Percentiles rank a stretch among this genome's conserved stretches.
Conservation (phyloP, 2,797 vertebrate genomes). For the Anas capensis region DNA sequence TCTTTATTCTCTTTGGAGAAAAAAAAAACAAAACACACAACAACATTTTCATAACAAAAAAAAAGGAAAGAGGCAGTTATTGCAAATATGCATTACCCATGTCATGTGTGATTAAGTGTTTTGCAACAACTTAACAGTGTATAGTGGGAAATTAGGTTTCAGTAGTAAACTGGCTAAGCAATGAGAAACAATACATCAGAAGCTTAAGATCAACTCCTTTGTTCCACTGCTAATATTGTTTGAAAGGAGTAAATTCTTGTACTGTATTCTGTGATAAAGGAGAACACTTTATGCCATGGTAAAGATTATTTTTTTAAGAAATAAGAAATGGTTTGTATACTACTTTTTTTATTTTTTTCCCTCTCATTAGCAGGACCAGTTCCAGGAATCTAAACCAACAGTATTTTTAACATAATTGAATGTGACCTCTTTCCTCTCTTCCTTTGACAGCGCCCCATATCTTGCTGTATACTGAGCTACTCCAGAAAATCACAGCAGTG, state of each 20-base stretch:
- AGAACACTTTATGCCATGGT: background rate
- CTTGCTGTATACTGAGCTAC: background rate
- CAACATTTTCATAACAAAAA: background rate
- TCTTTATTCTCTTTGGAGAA: background rate
- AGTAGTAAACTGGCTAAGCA: background rate
- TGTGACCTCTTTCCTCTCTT: background rate
- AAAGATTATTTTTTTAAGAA: background rate
- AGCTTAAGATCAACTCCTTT: background rate
- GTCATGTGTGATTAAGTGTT: background rate
- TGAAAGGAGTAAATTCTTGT: background rate
- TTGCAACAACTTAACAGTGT: background rate
- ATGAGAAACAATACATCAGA: background rate
- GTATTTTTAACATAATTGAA: background rate
- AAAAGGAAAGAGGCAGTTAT: background rate
- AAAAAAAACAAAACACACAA: background rate
- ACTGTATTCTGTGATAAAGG: background rate
- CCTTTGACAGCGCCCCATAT: background rate
- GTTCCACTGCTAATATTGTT: background rate
- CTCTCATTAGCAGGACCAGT: background rate
- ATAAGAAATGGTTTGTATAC: background rate
- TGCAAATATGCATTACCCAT: background rate
- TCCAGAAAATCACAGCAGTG: conserved; percentile 10
- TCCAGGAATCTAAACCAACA: background rate
- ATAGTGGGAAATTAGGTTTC: background rate
- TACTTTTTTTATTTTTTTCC: background rate